Percentiles rank a stretch among this genome's conserved stretches.
phyloP scores from a whole-genome alignment of 2,888 invertebrate genomes.

The Ochlodes sylvanus region DNA sequence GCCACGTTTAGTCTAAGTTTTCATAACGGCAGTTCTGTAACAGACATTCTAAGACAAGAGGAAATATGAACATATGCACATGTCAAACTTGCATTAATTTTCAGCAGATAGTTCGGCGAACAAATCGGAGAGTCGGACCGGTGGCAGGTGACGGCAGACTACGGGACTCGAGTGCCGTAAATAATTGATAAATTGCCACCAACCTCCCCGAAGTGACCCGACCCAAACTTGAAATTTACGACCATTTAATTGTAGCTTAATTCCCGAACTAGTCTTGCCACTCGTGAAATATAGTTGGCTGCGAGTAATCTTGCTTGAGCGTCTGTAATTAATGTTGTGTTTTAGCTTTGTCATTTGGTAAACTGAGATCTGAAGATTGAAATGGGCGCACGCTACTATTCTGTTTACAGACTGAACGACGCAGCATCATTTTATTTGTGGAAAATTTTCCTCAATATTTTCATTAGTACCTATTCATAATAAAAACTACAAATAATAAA shows the following conservation, averaged over 20 bases:
- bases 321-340: conserved; percentile 32
- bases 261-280: conserved; percentile 76
- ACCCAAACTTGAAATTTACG: conserved; percentile 80
- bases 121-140: conserved; percentile 53
- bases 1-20: no score
- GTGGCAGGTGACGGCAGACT: conserved; percentile 56
- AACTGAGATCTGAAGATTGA: neutral
- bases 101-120: conserved; percentile 53
- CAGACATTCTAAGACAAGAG: neutral
- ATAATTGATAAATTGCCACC: conserved; percentile 85
- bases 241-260: conserved; percentile 83
- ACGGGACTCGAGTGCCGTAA: conserved; percentile 77
- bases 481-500: no score
- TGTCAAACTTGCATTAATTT: conserved; percentile 10
- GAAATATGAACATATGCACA: neutral
- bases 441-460: no score
- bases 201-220: conserved; percentile 77
- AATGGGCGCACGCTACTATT: neutral
- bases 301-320: conserved; percentile 42
- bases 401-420: no score
- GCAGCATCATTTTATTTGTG: no score
- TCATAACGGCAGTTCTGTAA: no score
- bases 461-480: no score
- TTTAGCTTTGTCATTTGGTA: conserved; percentile 44
- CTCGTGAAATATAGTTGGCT: conserved; percentile 71